Base-by-base conservation (phyloP, 2,113 vertebrate species). In the Bos javanicus region DNA sequence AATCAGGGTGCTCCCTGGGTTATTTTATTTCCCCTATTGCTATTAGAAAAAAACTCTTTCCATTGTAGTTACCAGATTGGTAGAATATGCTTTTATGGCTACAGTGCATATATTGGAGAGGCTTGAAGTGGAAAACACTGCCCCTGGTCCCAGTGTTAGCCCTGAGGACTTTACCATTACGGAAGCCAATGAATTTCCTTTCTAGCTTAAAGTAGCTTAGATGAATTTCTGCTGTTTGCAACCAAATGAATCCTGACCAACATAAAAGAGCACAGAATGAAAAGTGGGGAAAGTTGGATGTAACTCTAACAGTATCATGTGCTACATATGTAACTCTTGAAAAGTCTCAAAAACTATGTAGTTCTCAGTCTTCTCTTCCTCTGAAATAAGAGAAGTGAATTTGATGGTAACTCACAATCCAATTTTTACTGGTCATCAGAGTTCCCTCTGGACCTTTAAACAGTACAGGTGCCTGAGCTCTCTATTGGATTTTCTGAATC, bases 321-420 rank as follows among this genome's bases (percentile, higher is more conserved):
- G 30, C 12, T 88, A 9, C 30, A 48, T 36, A 1, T 43, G 39
- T 48, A 57, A 90, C 25, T 89, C 67, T 85, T 96, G 56, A 46
- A 84, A 95, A 94, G 67, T 59, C 50, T 93, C 48, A 76, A 78
- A 95, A 74, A 2, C n/a, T 71, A 2, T 80, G 33, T 78, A 56
- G 13, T 23, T 84, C 25, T 90, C 83, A 76, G 74, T 90, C 95
- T 91, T 96, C 7, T 95, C 36, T 86, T 96, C 62, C 23, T 93
- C 26, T 76, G 43, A 97, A 97, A 90, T 93, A 95, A 90, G 28
- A 83, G 62, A 91, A 59, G 14, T 59, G 7, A 17, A 57, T 85
- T 46, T 67, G 28, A 90, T n/a, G 6, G 74, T 92, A 90, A 26
- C 54, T 85, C 39, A 14, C 17, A 52, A 33, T 50, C 78, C 28